These are phyloP conservation scores for Ypsolopha sequella DNA, from an alignment of 2,888 invertebrate species.

Conservation along the genomic window DNA sequence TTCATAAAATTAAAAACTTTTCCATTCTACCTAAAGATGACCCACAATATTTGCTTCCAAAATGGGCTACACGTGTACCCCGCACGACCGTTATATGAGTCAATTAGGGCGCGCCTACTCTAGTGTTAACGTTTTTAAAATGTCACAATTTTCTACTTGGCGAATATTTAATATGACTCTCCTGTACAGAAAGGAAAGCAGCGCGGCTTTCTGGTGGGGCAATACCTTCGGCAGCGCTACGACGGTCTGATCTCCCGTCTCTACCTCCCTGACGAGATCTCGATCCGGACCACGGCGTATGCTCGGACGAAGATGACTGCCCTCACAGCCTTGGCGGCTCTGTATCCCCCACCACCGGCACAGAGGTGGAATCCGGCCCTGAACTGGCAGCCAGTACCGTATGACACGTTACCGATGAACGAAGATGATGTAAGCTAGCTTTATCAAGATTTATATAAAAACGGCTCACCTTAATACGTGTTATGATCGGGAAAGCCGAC, in stretches of 20 bases:
- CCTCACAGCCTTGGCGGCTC: conserved; percentile 74
- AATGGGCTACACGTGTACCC: too few relatives aligned
- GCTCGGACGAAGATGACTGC: conserved; percentile 83
- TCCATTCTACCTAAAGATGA: too few relatives aligned
- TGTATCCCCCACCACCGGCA: conserved; percentile 72
- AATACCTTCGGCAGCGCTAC: conserved; percentile 54
- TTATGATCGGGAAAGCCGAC: too few relatives aligned
- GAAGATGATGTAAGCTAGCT: conserved; percentile 49
- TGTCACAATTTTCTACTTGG: too few relatives aligned
- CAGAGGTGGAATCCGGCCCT: conserved; percentile 71
- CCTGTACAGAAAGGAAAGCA: conserved; percentile 59
- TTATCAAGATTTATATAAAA: too few relatives aligned
- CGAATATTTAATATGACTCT: background rate
- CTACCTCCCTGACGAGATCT: conserved; percentile 60
- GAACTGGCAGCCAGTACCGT: conserved; percentile 79
- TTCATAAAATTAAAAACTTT: too few relatives aligned
- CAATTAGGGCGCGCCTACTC: too few relatives aligned
- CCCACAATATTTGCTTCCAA: too few relatives aligned
- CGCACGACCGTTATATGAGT: too few relatives aligned
- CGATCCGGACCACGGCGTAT: conserved; percentile 74
- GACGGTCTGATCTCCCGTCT: conserved; percentile 47
- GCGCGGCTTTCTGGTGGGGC: conserved; percentile 58
- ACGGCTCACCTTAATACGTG: too few relatives aligned
- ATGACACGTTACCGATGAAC: conserved; percentile 34
- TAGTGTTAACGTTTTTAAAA: too few relatives aligned